These are phyloP conservation scores for Ametastegia equiseti DNA, from an alignment of 2,888 invertebrate genomes.

Conservation along the genomic window DNA sequence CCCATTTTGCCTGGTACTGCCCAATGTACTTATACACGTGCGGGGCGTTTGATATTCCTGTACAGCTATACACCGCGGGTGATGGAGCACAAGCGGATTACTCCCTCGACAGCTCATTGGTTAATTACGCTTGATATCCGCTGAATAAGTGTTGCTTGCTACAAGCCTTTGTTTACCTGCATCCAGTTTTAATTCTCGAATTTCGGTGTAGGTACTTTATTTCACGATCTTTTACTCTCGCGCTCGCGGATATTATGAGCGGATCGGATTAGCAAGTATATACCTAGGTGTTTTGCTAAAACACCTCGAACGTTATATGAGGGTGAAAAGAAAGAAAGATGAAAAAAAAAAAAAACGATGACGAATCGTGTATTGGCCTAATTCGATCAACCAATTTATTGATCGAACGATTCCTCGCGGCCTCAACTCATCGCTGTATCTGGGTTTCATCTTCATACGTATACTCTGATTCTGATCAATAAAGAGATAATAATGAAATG, in stretches of 20 bases:
- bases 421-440: not conserved
- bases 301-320: not conserved
- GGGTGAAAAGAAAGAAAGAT: not conserved
- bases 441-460: not conserved
- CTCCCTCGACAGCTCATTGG: slow-evolving; percentile 38
- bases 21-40: too few species aligned
- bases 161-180: slow-evolving; percentile 6
- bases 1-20: too few species aligned
- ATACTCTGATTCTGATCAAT: not conserved
- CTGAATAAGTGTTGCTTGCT: slow-evolving; percentile 11
- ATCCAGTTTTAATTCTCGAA: not conserved
- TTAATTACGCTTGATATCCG: slow-evolving; percentile 32
- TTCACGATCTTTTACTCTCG: not conserved
- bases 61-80: not conserved
- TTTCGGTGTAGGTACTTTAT: not conserved
- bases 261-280: not conserved
- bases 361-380: not conserved
- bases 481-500: not conserved
- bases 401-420: not conserved
- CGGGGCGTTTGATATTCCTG: not conserved
- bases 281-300: not conserved
- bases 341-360: not conserved
- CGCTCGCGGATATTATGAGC: too few species aligned
- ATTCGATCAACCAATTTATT: slow-evolving; percentile 21
- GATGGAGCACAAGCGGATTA: slow-evolving; percentile 35